Evolutionary conservation across 2,888 invertebrate genomes (phyloP), one percentile per base, ranked within the genome.

Genomic region (Seira musarum): DNA sequence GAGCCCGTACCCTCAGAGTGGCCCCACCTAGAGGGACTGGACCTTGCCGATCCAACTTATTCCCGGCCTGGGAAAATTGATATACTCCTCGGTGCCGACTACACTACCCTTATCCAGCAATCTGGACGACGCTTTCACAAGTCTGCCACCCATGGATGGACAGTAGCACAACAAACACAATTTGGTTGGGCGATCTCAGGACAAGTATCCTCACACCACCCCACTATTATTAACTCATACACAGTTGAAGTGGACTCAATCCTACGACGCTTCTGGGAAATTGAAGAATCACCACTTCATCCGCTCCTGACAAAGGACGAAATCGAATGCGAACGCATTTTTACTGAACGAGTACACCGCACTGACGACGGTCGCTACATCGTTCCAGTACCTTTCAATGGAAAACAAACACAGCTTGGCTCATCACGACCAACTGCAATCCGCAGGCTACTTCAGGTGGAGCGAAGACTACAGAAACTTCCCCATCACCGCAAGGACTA

Each of bases 401-500:
- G 46, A 5, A 75, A 70, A n/a, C 17, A 22, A 1, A 0, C n/a
- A 0, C 8, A 19, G 0, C 19, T 82, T 15, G 82, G 76, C 1
- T 21, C 6, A n/a, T 64, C 76, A 13, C 6, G 30, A 1, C 3
- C 0, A 10, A 2, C 2, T n/a, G 82, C 82, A 0, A 1, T 72
- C 0, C 8, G 24, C 13, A 53, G 82, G 0, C 40, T 82, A n/a
- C 19, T 60, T 6, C 68, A 70, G 46, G 15, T 75, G 15, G 79
- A 82, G 22, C 10, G 69, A 35, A 22, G 72, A 25, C 25, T 81
- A 1, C 17, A 25, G 13, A 68, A 30, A 15, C 67, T 86, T 30
- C 49, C 72, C 2, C 13, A 22, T 19, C 61, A 83, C 17, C 63
- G 73, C 17, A 25, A 73, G 25, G 67, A 81, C 22, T 87, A 87